These are phyloP conservation scores for Misgurnus anguillicaudatus DNA, from an alignment of 2,113 vertebrate species.

Conservation along the genomic window DNA sequence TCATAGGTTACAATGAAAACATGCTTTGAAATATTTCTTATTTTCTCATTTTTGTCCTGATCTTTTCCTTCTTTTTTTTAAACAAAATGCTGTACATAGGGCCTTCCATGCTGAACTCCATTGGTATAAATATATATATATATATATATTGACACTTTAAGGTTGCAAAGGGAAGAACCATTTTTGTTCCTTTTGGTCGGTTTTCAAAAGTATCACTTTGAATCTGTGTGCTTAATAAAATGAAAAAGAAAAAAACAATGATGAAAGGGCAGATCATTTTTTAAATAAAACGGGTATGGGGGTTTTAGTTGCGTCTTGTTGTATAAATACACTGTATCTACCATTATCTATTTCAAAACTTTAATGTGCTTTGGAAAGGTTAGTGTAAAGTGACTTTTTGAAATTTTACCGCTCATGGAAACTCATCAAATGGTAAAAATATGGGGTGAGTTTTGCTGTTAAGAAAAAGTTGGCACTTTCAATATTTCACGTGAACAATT, in stretches of 20 bases:
- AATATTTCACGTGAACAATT: conserved; percentile 78
- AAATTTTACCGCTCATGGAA: conserved; percentile 83
- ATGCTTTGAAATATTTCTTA: conserved; percentile 89
- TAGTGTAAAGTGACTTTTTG: conserved; percentile 84
- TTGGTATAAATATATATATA: conserved; percentile 67
- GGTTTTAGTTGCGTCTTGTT: conserved; percentile 65
- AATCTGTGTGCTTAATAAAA: conserved; percentile 87
- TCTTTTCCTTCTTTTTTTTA: conserved; percentile 50
- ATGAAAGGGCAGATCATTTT: conserved; percentile 54
- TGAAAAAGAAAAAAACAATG: conserved; percentile 66
- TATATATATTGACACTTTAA: conserved; percentile 84
- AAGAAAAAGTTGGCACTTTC: conserved; percentile 83
- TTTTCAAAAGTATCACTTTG: conserved; percentile 84
- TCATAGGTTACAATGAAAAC: conserved; percentile 84
- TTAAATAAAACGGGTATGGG: conserved; percentile 71
- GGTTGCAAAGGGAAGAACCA: conserved; percentile 73
- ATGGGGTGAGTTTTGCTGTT: conserved; percentile 79
- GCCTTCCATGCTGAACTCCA: conserved; percentile 84
- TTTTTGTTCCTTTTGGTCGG: conserved; percentile 75
- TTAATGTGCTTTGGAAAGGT: conserved; percentile 89
- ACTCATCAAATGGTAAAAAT: conserved; percentile 87
- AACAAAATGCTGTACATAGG: conserved; percentile 93
- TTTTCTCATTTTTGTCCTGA: conserved; percentile 74
- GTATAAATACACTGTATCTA: conserved; percentile 89
- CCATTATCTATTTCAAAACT: conserved; percentile 89